Percentiles rank a stretch among this genome's conserved stretches.
Evolutionary conservation across 2,888 invertebrate species (phyloP).

Genomic region (Branchipolynoe longqiensis): DNA sequence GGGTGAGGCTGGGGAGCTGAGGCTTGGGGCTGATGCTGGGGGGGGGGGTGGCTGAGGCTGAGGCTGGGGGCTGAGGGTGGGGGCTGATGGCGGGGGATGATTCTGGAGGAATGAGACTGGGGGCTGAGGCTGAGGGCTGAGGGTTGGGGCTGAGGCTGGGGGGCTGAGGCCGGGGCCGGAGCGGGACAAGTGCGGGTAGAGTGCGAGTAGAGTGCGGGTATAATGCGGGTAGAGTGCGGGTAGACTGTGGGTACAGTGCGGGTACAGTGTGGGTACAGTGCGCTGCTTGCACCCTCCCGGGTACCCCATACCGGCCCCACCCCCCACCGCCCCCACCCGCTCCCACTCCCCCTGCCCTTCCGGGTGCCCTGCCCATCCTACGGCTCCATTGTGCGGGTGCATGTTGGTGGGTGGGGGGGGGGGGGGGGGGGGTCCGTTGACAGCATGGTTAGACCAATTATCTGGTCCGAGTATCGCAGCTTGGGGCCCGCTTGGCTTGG

Average conservation of each 20-base stretch:
- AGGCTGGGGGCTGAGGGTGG: background rate
- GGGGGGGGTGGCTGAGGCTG: background rate
- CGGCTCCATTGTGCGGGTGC: slow-evolving; percentile 29
- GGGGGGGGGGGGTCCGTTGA: slow-evolving; percentile 17
- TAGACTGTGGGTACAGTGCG: no score
- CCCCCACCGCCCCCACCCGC: background rate
- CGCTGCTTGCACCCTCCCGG: no score
- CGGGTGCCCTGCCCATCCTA: background rate
- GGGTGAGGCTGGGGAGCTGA: no score
- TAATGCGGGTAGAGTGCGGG: no score
- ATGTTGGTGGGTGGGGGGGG: slow-evolving; percentile 17
- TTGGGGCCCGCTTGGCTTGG: slow-evolving; percentile 10
- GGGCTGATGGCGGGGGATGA: background rate
- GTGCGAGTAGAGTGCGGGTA: no score
- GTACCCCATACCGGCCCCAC: no score
- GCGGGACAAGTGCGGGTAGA: no score
- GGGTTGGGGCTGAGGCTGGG: no score
- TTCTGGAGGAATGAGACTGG: background rate
- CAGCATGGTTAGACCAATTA: slow-evolving; percentile 55
- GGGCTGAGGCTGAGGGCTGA: slow-evolving; percentile 1
- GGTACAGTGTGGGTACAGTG: no score
- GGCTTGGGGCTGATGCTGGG: background rate
- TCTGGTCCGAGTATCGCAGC: slow-evolving; percentile 36
- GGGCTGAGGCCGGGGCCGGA: no score
- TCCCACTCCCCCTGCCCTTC: background rate